phyloP scores from a whole-genome alignment of 2,113 vertebrate genomes.

The Sarotherodon lohbergeri region DNA sequence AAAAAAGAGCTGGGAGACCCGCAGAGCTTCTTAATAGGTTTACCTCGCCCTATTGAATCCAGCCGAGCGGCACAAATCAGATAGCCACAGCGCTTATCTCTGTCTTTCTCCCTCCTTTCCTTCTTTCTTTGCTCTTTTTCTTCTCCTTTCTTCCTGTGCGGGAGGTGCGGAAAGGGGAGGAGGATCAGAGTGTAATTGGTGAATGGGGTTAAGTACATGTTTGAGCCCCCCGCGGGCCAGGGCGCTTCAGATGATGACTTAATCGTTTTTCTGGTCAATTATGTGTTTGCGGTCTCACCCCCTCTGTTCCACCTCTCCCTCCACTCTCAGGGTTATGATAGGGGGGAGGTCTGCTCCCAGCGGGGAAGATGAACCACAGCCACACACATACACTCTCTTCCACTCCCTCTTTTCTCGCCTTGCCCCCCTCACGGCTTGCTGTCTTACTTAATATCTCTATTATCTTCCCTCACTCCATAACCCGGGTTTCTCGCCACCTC shows the following conservation, averaged over 20 bases:
- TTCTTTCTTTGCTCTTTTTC: conserved; percentile 28
- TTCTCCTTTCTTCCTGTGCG: conserved; percentile 73
- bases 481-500: not conserved
- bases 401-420: conserved; percentile 68
- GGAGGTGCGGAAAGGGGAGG: conserved; percentile 83
- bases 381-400: conserved; percentile 61
- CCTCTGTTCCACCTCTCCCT: conserved; percentile 13
- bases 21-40: conserved; percentile 89
- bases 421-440: conserved; percentile 7
- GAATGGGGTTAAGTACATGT: conserved; percentile 99
- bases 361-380: conserved; percentile 55
- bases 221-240: conserved; percentile 93
- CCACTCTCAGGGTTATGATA: conserved; percentile 62
- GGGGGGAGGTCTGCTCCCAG: conserved; percentile 61
- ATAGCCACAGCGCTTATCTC: conserved; percentile 72
- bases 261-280: conserved; percentile 99
- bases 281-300: conserved; percentile 88
- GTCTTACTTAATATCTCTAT: conserved; percentile 68
- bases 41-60: conserved; percentile 89
- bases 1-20: conserved; percentile 56
- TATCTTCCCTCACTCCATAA: conserved; percentile 30
- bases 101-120: conserved; percentile 52
- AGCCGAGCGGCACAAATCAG: conserved; percentile 87
- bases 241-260: conserved; percentile 98
- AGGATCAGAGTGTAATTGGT: conserved; percentile 92